Conservation (phyloP, 1,140 invertebrate species). For the Trissolcus basalis region DNA sequence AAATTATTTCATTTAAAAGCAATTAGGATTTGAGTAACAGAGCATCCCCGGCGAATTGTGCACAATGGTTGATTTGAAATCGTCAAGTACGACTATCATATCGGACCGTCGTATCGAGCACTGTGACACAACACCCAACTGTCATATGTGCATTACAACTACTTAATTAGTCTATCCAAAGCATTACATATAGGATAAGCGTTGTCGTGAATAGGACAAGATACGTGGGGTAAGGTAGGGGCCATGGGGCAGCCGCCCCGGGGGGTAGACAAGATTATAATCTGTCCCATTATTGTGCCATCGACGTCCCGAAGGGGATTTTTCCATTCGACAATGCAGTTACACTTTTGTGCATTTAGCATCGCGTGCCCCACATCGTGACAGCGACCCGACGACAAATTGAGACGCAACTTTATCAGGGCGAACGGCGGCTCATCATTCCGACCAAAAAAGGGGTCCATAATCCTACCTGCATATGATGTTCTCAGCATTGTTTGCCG, state of each 20-base stretch:
- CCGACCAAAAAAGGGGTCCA: constrained; percentile 70
- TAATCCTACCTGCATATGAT: constrained; percentile 77
- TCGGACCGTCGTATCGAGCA: constrained; percentile 23
- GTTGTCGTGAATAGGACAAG: constrained; percentile 65
- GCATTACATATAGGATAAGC: constrained; percentile 52
- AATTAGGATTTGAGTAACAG: background rate
- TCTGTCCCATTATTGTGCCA: constrained; percentile 77
- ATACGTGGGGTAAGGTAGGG: constrained; percentile 57
- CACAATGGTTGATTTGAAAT: constrained; percentile 8
- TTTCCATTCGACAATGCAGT: constrained; percentile 73
- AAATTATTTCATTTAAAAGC: too few species aligned
- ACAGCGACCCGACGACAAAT: constrained; percentile 40
- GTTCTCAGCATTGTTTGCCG: constrained; percentile 70
- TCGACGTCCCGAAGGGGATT: constrained; percentile 75
- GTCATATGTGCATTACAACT: constrained; percentile 72
- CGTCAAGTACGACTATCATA: constrained; percentile 48
- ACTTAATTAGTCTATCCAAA: constrained; percentile 73
- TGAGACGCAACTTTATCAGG: constrained; percentile 61
- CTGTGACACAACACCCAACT: constrained; percentile 66
- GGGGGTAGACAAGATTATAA: constrained; percentile 78
- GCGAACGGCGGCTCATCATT: constrained; percentile 59
- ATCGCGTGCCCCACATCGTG: constrained; percentile 57
- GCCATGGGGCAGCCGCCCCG: constrained; percentile 52
- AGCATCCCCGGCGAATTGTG: background rate
- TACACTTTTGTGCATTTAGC: constrained; percentile 76